Conservation (phyloP, 2,888 invertebrate genomes). For the Shargacucullia verbasci region DNA sequence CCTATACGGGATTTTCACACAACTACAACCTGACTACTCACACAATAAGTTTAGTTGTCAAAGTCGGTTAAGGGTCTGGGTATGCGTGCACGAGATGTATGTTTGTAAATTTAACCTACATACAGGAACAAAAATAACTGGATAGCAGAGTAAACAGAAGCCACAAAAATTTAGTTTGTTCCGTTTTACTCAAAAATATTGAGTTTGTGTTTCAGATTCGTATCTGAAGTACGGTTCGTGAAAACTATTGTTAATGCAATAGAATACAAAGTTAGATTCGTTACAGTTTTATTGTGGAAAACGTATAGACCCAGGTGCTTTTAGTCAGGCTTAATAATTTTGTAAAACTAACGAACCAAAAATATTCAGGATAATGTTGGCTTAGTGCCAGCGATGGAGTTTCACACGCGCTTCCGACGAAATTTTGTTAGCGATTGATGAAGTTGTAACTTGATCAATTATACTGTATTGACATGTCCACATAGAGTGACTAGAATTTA, state of each 20-base stretch:
- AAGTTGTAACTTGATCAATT: conserved; percentile 50
- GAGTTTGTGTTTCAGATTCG: too few species aligned
- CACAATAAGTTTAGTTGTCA: too few species aligned
- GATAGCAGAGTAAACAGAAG: too few species aligned
- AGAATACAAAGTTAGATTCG: not conserved
- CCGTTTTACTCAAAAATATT: too few species aligned
- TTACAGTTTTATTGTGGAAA: not conserved
- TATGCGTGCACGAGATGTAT: too few species aligned
- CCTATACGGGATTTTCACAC: too few species aligned
- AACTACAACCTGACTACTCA: too few species aligned
- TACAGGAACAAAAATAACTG: not conserved
- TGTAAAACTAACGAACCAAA: conserved; percentile 44
- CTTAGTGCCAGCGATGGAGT: conserved; percentile 39
- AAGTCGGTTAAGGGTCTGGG: too few species aligned
- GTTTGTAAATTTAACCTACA: too few species aligned
- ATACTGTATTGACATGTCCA: conserved; percentile 18
- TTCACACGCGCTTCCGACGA: conserved; percentile 39
- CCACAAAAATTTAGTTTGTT: too few species aligned
- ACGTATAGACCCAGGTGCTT: conserved; percentile 31
- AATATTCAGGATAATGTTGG: conserved; percentile 45
- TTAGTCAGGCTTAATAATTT: conserved; percentile 37
- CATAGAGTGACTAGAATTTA: conserved; percentile 3
- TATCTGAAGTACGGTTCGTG: too few species aligned
- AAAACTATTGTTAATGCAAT: too few species aligned
- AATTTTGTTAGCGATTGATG: conserved; percentile 39